These are phyloP conservation scores for Dendrolimus kikuchii DNA, from an alignment of 1,140 invertebrate species.

Conservation along the genomic window DNA sequence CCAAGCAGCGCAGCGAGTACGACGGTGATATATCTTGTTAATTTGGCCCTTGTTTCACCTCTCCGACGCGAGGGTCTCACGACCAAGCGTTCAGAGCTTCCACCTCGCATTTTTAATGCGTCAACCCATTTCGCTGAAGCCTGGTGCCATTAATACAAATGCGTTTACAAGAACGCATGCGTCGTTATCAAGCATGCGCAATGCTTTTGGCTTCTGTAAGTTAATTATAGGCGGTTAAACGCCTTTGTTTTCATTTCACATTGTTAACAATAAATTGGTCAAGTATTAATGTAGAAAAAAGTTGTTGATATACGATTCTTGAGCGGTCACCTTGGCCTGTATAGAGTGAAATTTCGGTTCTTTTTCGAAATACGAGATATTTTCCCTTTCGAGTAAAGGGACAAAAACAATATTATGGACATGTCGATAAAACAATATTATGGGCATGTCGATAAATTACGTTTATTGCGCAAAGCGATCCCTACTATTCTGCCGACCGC, in stretches of 20 bases:
- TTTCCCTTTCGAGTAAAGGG: too few species aligned
- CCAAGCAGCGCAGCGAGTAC: conserved; percentile 84
- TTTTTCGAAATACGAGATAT: too few species aligned
- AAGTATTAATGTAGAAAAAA: background rate
- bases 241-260: too few species aligned
- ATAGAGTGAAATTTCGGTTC: too few species aligned
- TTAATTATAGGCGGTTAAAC: too few species aligned
- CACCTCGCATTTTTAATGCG: conserved; percentile 79
- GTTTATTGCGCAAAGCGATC: too few species aligned
- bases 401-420: too few species aligned
- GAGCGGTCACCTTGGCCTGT: too few species aligned
- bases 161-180: conserved; percentile 28
- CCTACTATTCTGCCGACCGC: too few species aligned
- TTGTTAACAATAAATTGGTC: too few species aligned
- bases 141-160: conserved; percentile 28
- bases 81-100: conserved; percentile 88
- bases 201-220: background rate
- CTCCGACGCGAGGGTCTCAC: conserved; percentile 76
- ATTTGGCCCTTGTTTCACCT: conserved; percentile 78
- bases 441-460: too few species aligned
- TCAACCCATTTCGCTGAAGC: conserved; percentile 56
- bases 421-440: too few species aligned
- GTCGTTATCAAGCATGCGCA: conserved; percentile 28
- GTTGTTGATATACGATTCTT: background rate
- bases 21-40: conserved; percentile 85